Conservation (phyloP, 1,140 invertebrate genomes). For the Lepidurus apus region DNA sequence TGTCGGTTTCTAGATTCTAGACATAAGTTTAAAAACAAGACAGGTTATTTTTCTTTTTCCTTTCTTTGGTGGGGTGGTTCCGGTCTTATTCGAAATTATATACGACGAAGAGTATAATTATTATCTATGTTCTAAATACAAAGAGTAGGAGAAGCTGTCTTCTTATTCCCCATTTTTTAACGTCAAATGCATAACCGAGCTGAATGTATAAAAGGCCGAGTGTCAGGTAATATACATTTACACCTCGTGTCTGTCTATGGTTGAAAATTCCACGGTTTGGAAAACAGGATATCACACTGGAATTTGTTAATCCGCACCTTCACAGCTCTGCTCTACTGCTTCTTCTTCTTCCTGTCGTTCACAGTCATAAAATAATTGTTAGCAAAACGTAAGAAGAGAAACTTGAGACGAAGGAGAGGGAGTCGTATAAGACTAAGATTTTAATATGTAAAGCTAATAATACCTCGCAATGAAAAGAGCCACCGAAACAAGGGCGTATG, state of each 20-base stretch:
- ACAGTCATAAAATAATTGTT: neutral
- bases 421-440: no score
- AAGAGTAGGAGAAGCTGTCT: neutral
- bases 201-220: neutral
- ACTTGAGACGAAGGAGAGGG: neutral
- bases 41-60: no score
- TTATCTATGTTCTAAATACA: conserved; percentile 2
- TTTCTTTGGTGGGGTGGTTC: no score
- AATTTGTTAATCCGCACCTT: conserved; percentile 13
- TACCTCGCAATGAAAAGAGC: no score
- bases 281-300: conserved; percentile 12
- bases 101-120: neutral
- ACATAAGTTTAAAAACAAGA: no score
- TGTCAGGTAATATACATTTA: conserved; percentile 19
- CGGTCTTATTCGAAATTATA: neutral
- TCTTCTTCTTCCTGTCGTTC: neutral
- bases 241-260: neutral
- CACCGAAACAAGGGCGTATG: no score
- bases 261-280: neutral
- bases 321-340: neutral
- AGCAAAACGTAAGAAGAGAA: neutral
- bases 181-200: neutral
- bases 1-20: no score
- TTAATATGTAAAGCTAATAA: no score
- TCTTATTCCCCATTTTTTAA: neutral